Evolutionary conservation across 2,888 invertebrate genomes (phyloP), one percentile per base, ranked within the genome.

Genomic region (Thereva unica): DNA sequence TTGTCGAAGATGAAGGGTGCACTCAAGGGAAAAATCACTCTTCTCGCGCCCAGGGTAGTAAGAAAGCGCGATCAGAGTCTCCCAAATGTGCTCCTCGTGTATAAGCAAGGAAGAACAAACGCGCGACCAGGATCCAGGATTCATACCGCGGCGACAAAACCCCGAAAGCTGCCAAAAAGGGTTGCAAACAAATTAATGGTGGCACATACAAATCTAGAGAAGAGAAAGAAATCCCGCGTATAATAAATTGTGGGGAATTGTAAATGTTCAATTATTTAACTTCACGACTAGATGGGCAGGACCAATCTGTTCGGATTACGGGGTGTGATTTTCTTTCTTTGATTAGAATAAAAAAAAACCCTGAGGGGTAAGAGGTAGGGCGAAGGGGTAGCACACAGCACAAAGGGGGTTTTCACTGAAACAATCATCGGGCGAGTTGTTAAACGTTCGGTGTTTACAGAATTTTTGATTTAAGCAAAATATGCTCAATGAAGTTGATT

Each of bases 301-400:
- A 67, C 68, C 71, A 71, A 72, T 72, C 72, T 71, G 71, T 67
- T 72, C 69, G 45, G 65, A 69, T 67, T 67, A 67, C 61, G 63
- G 69, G 69, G 69, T 69, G 69, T 67, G 69, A 69, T 53, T 67
- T 69, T 64, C 64, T 49, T n/a, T 38, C 41, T 59, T 64, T 42
- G 49, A 23, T 4, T 66, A 38, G 49, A 35, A 37, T n/a, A 38
- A 47, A 37, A 9, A 12, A 56, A 56, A 41, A 64, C 9, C 7
- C 8, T n/a, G 34, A 5, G 35, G 8, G 44, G n/a, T n/a, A n/a
- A n/a, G 12, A 50, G 35, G 8, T 3, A 66, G 50, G 49, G 49
- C 49, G 57, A 49, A 66, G 50, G 49, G 44, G 56, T 49, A 35
- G n/a, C n/a, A 23, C 23, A 23, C 23, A 23, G 23, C 23, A 23